Base-by-base conservation (phyloP, 53 echinoderm and acorn worm genomes). In the Astropecten irregularis region DNA sequence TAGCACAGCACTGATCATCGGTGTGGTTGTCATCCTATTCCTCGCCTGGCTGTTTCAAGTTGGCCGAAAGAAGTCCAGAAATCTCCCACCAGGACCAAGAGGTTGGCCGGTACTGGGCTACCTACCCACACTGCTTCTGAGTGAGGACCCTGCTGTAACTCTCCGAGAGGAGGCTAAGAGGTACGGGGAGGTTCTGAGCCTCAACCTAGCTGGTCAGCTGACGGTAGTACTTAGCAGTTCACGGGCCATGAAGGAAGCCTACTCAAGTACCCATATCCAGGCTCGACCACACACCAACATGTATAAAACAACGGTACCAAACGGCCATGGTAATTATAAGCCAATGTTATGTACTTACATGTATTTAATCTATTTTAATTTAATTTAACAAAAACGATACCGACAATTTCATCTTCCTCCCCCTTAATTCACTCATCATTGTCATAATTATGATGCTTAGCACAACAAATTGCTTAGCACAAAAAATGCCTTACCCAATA, bases 161-260 rank as follows among this genome's bases (percentile, higher is more conserved):
- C 61, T 61, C 26, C 15, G n/a, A 27, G 5, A 30, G 18, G 28
- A 28, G 16, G 30, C 70, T 8, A 14, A 19, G 49, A 25, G 8
- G 15, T 49, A 70, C 49, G 70, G 70, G 9, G 50, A 70, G 15
- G 72, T 72, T 34, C 2, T 72, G 2, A 53, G 72, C 23, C 1
- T 72, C 20, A 72, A 53, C 22, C 72, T 72, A 10, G 52, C 33
- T 10, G 72, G 72, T 15, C 72, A 72, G 54, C 11, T 72, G 9
- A 34, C 33, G 2, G 72, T 72, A 11, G 72, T 72, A 19, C 25
- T 72, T 4, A 51, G 21, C 33, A 53, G 72, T 21, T 2, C 18
- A 7, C 27, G 4, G 0, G 33, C 36, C 9, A 21, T 53, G 1
- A 72, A 52, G 35, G 20, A 51, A 10, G 72, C 35, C 15, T 53